phyloP scores from a whole-genome alignment of 1,140 invertebrate genomes.

The Ganaspis sp. region DNA sequence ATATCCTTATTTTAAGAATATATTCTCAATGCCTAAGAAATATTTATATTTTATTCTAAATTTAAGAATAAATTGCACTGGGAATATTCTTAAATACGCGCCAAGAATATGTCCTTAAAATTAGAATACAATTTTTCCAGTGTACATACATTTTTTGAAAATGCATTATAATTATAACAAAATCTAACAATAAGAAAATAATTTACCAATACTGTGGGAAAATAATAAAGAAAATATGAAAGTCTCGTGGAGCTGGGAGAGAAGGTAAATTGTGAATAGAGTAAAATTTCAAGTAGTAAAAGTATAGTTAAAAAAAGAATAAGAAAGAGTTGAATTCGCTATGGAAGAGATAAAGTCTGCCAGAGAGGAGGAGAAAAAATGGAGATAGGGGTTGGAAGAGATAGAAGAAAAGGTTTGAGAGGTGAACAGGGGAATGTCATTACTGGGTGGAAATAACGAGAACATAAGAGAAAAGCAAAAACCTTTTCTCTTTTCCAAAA shows the following conservation, averaged over 20 bases:
- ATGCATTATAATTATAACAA: too few species aligned
- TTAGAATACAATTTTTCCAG: too few species aligned
- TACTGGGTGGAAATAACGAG: slow-evolving; percentile 9
- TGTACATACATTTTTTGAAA: too few species aligned
- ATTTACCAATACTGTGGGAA: neutral
- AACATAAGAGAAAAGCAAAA: neutral
- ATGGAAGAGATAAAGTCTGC: slow-evolving; percentile 4
- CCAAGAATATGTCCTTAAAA: too few species aligned
- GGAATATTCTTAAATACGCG: too few species aligned
- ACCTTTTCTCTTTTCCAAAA: slow-evolving; percentile 10
- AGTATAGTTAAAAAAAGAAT: neutral
- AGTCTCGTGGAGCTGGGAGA: neutral
- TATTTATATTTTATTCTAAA: too few species aligned
- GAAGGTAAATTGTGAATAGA: neutral
- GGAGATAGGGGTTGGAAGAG: slow-evolving; percentile 5
- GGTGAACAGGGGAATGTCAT: slow-evolving; percentile 8
- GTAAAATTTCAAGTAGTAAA: slow-evolving; percentile 11
- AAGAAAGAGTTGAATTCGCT: neutral
- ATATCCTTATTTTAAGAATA: too few species aligned
- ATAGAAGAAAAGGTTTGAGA: slow-evolving; percentile 4
- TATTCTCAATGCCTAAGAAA: too few species aligned
- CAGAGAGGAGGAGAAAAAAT: neutral
- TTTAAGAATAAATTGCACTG: too few species aligned
- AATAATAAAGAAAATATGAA: neutral
- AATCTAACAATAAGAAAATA: neutral